phyloP scores from a whole-genome alignment of 1,140 invertebrate genomes.

The Formica selysi region DNA sequence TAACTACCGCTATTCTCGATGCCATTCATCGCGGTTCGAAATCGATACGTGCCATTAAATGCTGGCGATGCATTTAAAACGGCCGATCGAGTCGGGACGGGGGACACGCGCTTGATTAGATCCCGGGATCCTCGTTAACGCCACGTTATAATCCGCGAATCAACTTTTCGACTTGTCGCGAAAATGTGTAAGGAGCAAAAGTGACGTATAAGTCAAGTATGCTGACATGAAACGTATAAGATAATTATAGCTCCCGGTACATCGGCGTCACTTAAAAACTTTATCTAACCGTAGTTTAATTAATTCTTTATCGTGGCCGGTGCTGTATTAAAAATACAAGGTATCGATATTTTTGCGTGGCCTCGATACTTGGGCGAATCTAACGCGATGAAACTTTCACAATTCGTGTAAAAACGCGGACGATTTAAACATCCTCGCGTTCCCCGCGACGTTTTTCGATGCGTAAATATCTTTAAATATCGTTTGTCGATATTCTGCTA shows the following conservation, averaged over 20 bases:
- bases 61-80: conserved; percentile 68
- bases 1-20: conserved; percentile 31
- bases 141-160: conserved; percentile 47
- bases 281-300: not conserved
- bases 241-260: conserved; percentile 14
- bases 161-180: conserved; percentile 26
- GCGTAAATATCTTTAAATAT: conserved; percentile 18
- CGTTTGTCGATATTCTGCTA: not conserved
- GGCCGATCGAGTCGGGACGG: conserved; percentile 23
- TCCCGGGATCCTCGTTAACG: conserved; percentile 58
- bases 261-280: conserved; percentile 31
- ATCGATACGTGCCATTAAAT: conserved; percentile 73
- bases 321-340: not conserved
- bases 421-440: not conserved
- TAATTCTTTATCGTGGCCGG: not conserved
- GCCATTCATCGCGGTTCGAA: conserved; percentile 70
- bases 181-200: conserved; percentile 6
- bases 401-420: not conserved
- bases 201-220: not conserved
- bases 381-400: conserved; percentile 4
- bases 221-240: not conserved
- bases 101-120: conserved; percentile 60
- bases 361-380: conserved; percentile 19
- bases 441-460: not conserved
- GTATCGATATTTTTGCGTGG: conserved; percentile 6